These are phyloP conservation scores for Bombus superbus DNA, from an alignment of 1,140 invertebrate species.

Conservation along the genomic window DNA sequence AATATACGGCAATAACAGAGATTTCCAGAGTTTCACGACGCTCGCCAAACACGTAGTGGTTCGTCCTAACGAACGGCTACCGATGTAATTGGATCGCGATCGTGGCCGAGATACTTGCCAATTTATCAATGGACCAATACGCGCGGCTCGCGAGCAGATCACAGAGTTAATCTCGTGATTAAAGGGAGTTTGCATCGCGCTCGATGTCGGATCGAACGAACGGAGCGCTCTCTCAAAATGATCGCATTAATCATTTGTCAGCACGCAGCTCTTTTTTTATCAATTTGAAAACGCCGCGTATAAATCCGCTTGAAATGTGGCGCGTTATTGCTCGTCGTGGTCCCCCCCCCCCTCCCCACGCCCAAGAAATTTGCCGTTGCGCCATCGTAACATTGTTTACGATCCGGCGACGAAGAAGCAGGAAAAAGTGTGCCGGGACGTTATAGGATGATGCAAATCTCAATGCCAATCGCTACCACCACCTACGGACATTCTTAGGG, in stretches of 20 bases:
- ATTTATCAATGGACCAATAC: background rate
- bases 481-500: conserved; percentile 38
- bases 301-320: background rate
- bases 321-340: background rate
- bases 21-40: background rate
- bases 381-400: background rate
- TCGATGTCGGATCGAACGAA: background rate
- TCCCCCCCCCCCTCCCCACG: too few species aligned
- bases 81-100: conserved; percentile 11
- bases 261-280: background rate
- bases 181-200: background rate
- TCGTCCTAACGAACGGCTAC: background rate
- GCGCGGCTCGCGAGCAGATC: background rate
- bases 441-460: conserved; percentile 33
- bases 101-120: background rate
- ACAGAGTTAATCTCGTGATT: conserved; percentile 3
- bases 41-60: too few species aligned
- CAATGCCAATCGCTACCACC: conserved; percentile 2
- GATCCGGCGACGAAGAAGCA: background rate
- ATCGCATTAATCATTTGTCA: conserved; percentile 5
- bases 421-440: conserved; percentile 5
- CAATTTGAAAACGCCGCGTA: background rate
- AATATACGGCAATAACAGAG: background rate
- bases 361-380: background rate
- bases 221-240: background rate